Base-by-base conservation (phyloP, 2,113 vertebrate genomes). In the Megalops atlanticus region DNA sequence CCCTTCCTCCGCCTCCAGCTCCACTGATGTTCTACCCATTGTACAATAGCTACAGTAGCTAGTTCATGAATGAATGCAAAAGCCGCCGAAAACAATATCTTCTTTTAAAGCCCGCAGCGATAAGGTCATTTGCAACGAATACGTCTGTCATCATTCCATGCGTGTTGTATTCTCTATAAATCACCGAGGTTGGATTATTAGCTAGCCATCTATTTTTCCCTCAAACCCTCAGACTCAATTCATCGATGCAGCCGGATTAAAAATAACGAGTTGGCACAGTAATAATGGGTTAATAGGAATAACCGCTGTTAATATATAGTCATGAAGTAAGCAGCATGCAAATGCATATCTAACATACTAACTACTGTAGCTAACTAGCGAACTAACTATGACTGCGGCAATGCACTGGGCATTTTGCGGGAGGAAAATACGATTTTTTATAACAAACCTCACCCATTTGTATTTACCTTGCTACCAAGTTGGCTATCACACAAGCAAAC, bases 371-470 rank as follows among this genome's bases (percentile, higher is more conserved):
- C n/a, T 24, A 64, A 24, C n/a, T 27, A 64, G 58, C 58, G 2
- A 64, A 27, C 58, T 27, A 5, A 64, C 58, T 64, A n/a, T 24
- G 58, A 64, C 11, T n/a, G 58, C 58, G 24, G n/a, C 58, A 64
- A 64, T 27, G 31, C 58, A 64, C 24, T 64, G 58, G 6, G 31
- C 6, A 79, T 35, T 36, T 4, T 71, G 69, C 77, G 4, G n/a
- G n/a, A 43, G 4, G 6, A 69, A 45, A 43, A 69, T 39, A 27
- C n/a, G 27, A 69, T 33, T 90, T 91, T 91, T 88, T 87, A 88
- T 73, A 79, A 39, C 24, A 83, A 84, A 91, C 86, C 89, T 90
- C 90, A 91, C 88, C 89, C 89, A 82, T 86, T 85, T 83, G 77
- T 81, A 76, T 85, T 80, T 87, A 31, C 73, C 86, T 89, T 72